A percentile compares a stretch with the other conserved stretches of the same genome.
phyloP scores from a whole-genome alignment of 2,797 vertebrate genomes.

The Vipera latastei region DNA sequence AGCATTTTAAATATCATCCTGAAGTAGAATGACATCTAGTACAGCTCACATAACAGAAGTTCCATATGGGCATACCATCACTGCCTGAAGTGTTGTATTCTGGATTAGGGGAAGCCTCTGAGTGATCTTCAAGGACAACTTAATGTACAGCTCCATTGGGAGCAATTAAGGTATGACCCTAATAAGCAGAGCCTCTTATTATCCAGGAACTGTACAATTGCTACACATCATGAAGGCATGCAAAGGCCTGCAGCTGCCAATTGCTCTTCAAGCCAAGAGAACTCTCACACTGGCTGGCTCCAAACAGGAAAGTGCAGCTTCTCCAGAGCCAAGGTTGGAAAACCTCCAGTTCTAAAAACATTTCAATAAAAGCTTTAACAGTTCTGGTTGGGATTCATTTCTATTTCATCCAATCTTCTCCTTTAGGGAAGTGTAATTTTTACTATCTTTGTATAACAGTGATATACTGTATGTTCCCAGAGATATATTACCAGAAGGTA shows the following conservation, averaged over 20 bases:
- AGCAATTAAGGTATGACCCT: background rate
- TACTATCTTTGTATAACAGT: background rate
- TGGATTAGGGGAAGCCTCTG: background rate
- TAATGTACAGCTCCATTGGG: background rate
- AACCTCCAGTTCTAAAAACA: background rate
- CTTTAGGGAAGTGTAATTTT: background rate
- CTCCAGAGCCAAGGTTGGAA: background rate
- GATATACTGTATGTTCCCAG: background rate
- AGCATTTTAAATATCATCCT: background rate
- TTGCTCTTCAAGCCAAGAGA: background rate
- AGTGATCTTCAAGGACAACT: background rate
- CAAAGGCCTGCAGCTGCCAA: background rate
- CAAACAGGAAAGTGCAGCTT: background rate
- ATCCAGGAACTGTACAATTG: background rate
- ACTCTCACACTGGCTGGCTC: background rate
- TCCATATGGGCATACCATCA: background rate
- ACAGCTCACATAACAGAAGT: background rate
- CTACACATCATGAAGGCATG: background rate
- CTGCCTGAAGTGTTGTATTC: background rate
- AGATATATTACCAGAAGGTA: background rate
- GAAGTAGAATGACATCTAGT: background rate
- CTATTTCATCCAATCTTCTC: background rate
- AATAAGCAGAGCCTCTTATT: background rate
- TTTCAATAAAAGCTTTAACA: background rate
- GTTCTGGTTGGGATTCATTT: background rate